Conservation (phyloP, 2,888 invertebrate species). For the Seira sanloemensis region DNA sequence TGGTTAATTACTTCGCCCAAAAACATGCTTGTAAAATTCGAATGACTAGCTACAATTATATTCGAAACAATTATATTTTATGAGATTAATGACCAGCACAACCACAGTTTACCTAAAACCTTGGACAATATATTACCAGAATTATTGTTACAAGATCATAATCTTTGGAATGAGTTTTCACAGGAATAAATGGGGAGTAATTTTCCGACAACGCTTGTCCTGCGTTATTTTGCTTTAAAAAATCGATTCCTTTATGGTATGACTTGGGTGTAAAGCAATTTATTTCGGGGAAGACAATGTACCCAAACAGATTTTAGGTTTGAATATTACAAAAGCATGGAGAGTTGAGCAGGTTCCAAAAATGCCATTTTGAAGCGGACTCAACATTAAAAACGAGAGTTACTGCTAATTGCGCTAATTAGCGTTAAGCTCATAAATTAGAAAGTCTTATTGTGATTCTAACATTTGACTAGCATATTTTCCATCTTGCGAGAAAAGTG, state of each 20-base stretch:
- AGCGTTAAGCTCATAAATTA: not conserved
- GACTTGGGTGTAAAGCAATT: no score
- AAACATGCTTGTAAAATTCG: conserved; percentile 24
- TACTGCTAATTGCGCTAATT: not conserved
- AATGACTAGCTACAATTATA: not conserved
- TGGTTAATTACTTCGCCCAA: conserved; percentile 12
- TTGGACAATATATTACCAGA: not conserved
- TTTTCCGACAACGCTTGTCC: not conserved
- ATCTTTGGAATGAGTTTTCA: not conserved
- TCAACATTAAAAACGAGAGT: not conserved
- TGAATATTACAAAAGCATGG: not conserved
- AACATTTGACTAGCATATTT: no score
- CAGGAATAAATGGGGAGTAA: not conserved
- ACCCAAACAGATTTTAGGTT: not conserved
- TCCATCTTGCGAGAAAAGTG: no score
- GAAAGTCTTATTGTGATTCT: not conserved
- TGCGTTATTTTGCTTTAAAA: not conserved
- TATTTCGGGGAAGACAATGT: not conserved
- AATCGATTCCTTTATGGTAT: no score
- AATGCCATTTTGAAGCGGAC: no score
- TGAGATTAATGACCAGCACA: not conserved
- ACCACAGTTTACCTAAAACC: not conserved
- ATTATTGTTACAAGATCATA: not conserved
- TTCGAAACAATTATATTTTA: not conserved
- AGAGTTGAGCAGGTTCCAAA: no score